Evolutionary conservation across 2,888 invertebrate genomes (phyloP).

Genomic region (Malthinus flaveolus): DNA sequence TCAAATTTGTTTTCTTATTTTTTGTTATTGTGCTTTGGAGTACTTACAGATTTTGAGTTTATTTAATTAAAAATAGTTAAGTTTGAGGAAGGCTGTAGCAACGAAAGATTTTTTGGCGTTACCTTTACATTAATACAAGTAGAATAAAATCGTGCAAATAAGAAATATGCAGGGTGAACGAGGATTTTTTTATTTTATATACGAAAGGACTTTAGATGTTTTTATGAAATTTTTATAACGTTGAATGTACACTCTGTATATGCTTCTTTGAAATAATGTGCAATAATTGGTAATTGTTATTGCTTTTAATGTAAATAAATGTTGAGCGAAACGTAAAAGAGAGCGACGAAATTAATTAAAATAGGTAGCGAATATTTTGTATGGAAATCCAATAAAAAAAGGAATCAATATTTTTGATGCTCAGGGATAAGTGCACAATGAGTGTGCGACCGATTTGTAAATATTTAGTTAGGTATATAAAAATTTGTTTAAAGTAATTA

Average conservation of each 20-base stretch:
- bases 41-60: too few relatives aligned
- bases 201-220: too few relatives aligned
- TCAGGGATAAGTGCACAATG: slow-evolving; percentile 30
- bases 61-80: too few relatives aligned
- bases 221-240: too few relatives aligned
- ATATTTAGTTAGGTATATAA: slow-evolving; percentile 22
- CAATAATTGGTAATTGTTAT: slow-evolving; percentile 26
- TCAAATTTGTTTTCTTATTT: slow-evolving; percentile 7
- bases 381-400: slow-evolving; percentile 22
- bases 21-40: slow-evolving; percentile 1
- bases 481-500: slow-evolving; percentile 14
- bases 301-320: slow-evolving; percentile 20
- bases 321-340: slow-evolving; percentile 10
- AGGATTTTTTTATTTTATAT: too few relatives aligned
- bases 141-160: too few relatives aligned
- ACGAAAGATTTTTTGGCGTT: background rate
- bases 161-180: too few relatives aligned
- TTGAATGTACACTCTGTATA: too few relatives aligned
- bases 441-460: slow-evolving; percentile 16
- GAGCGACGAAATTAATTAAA: slow-evolving; percentile 12
- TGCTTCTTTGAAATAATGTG: slow-evolving; percentile 6
- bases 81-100: too few relatives aligned
- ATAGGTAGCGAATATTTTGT: slow-evolving; percentile 27
- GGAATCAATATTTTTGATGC: slow-evolving; percentile 29
- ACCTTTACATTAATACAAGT: too few relatives aligned